Percentiles rank a stretch among this genome's conserved stretches.
phyloP scores from a whole-genome alignment of 1,140 invertebrate species.

The Pentalonia nigronervosa region DNA sequence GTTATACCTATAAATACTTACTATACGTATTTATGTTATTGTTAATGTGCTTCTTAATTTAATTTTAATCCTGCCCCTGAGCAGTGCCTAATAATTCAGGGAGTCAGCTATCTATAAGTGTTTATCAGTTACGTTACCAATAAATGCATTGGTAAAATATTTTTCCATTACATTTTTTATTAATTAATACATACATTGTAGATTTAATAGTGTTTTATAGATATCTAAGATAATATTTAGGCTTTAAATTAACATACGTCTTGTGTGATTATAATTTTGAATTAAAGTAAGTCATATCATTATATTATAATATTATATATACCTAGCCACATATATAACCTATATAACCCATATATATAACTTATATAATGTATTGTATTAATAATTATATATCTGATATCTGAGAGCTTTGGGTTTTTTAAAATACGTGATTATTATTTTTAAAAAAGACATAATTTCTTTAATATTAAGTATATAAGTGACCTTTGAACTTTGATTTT shows the following conservation, averaged over 20 bases:
- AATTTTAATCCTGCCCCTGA: neutral
- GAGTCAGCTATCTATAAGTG: neutral
- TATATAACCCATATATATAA: neutral
- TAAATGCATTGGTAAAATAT: neutral
- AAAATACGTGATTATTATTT: too few species aligned
- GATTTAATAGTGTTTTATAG: neutral
- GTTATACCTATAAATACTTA: neutral
- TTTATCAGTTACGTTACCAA: neutral
- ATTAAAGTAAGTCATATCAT: neutral
- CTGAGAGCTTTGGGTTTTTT: neutral
- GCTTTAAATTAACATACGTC: neutral
- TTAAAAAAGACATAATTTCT: neutral
- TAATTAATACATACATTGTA: neutral
- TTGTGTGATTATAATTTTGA: neutral
- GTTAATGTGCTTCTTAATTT: neutral
- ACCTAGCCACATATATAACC: neutral
- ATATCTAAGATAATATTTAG: neutral
- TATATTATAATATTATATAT: neutral
- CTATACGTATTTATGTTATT: neutral
- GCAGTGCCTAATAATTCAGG: neutral
- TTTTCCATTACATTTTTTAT: neutral
- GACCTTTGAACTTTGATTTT: neutral
- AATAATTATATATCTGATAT: neutral
- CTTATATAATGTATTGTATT: neutral
- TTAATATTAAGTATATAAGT: neutral